Base-by-base conservation (phyloP, 2,797 vertebrate species). In the Danio choprae region DNA sequence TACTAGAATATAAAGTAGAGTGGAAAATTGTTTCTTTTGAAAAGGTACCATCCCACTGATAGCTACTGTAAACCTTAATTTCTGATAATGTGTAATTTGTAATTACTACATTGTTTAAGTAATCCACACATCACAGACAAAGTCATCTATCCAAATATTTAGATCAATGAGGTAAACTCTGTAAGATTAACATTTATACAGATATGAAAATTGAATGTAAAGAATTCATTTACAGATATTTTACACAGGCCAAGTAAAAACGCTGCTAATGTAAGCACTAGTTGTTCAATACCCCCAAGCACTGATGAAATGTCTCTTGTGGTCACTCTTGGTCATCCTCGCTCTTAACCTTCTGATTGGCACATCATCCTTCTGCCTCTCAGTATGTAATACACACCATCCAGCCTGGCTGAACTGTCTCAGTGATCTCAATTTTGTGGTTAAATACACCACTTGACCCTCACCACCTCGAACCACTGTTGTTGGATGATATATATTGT, bases 341-440 rank as follows among this genome's bases (percentile, higher is more conserved):
- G 15, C 40, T 36, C 40, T 46, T 29, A 13, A 58, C 65, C 43
- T 60, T 36, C 59, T 55, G 40, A 73, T 29, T 56, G 68, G 40
- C 59, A 64, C 38, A 46, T 36, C 18, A 20, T 72, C 38, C 67
- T 9, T 79, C 46, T 18, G 13, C 9, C 58, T 43, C 40, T 71
- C 46, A 12, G 48, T 55, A 44, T 44, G 69, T 15, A 44, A 72
- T 36, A 16, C 78, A 65, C 78, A 73, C 41, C 76, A 16, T 79
- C 10, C n/a, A 44, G 7, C 60, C 44, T 50, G 20, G 29, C 60
- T 58, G 46, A 70, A 71, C 58, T 62, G 13, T 13, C 46, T 12
- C 56, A 40, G 40, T 68, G 81, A 83, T 68, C 55, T 70, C 62
- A 74, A 48, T 74, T 72, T 44, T 41, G 72, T 50, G 62, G 69